Evolutionary conservation across 2,113 vertebrate species (phyloP).

Genomic region (Coracopsis vasa): DNA sequence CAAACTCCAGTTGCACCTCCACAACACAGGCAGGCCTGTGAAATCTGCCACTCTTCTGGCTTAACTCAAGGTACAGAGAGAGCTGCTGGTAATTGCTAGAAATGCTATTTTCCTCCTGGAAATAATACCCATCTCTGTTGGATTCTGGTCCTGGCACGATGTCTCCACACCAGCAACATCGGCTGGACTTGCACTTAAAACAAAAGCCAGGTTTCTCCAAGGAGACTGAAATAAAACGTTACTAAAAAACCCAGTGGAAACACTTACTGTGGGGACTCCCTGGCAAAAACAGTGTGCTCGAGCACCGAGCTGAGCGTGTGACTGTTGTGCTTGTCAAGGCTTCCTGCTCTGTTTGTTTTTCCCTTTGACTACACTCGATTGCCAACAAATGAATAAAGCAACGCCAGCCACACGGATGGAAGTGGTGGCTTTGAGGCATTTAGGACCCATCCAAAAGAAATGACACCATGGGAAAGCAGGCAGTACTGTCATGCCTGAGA

Average conservation of each 20-base stretch:
- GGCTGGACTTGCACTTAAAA: neutral
- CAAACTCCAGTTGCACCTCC: neutral
- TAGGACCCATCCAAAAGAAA: neutral
- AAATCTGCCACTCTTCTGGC: neutral
- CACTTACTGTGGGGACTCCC: neutral
- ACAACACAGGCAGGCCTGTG: neutral
- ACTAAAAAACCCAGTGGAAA: conserved; percentile 16
- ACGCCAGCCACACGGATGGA: neutral
- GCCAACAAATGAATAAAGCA: conserved; percentile 55
- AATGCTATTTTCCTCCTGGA: neutral
- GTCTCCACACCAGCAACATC: rapidly evolving
- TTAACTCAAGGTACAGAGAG: neutral
- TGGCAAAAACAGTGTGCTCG: neutral
- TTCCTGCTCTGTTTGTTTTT: conserved; percentile 70
- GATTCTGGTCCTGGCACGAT: neutral
- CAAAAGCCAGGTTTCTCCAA: conserved; percentile 27
- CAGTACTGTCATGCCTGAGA: neutral
- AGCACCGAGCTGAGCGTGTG: neutral
- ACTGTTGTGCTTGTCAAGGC: conserved; percentile 42
- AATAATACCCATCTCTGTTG: neutral
- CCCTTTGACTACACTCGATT: conserved; percentile 52
- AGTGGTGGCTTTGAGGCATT: neutral
- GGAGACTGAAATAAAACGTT: conserved; percentile 9
- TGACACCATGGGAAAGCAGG: neutral
- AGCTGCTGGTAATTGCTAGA: neutral